Evolutionary conservation across 2,113 vertebrate species (phyloP), one percentile per base, ranked within the genome.

Genomic region (Scalopus aquaticus): DNA sequence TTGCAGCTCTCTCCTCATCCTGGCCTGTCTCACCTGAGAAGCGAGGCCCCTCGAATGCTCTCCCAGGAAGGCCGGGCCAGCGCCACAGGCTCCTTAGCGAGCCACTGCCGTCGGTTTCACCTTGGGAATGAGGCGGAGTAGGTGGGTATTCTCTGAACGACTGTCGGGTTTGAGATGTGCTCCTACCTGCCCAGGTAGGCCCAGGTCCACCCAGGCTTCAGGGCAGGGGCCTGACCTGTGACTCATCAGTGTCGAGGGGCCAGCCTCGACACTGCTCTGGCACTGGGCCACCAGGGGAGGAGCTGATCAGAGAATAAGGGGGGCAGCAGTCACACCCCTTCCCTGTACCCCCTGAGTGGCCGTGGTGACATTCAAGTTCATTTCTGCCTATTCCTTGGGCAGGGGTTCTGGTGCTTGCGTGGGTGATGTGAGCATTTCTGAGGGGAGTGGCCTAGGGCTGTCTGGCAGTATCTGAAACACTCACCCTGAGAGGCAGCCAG

Each of bases 141-240:
- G 1, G 44, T 13, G n/a, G 24, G n/a, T 20, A 20, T 70, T 28
- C 80, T 79, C 76, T 42, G 51, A 74, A 74, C 24, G 10, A 24
- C 30, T 5, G 46, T 24, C 3, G 42, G 32, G 67, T 37, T 65
- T 73, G 32, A 26, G 46, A 72, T 56, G 4, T 56, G 80, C 30
- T 87, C 56, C 64, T 81, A 83, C 95, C 44, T 95, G 95, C 93
- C 86, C 51, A n/a, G 95, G 90, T 82, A 56, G 54, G 97, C 93
- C 82, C 49, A 32, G 82, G 60, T 62, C 46, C 35, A 44, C 51
- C 56, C 91, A 65, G 94, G 90, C 83, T 94, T 69, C 80, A 78
- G 70, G 86, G 89, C 1, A 0, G 28, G 73, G 51, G 76, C 0
- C 13, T 70, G 17, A 58, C 77, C 62, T 72, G 72, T 93, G 96